Percentiles rank a stretch among this genome's conserved stretches.
Conservation (phyloP, 53 echinoderm and acorn worm genomes). For the Holothuria scabra region DNA sequence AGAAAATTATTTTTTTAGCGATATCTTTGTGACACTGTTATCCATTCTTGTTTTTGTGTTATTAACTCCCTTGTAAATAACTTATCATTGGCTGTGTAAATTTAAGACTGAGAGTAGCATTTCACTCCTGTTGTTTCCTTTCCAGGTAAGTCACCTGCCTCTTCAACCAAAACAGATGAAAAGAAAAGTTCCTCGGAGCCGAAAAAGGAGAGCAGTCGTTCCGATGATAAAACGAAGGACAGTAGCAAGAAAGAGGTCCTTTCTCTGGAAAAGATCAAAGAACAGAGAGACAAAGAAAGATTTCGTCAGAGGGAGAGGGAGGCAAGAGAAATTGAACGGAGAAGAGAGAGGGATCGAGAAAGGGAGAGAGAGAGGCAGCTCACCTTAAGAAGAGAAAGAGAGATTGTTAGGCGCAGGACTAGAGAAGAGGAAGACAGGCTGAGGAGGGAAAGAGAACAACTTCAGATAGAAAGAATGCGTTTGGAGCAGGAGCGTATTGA, state of each 20-base stretch:
- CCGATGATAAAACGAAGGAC: slow-evolving; percentile 30
- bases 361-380: slow-evolving; percentile 81
- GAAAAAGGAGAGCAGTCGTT: slow-evolving; percentile 18
- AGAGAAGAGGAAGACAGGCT: slow-evolving; percentile 86
- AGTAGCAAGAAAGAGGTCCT: slow-evolving; percentile 79
- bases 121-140: not conserved
- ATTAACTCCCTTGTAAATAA: too few relatives aligned
- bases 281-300: slow-evolving; percentile 87
- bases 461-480: slow-evolving; percentile 78
- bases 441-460: slow-evolving; percentile 85
- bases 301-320: slow-evolving; percentile 86
- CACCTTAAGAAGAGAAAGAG: slow-evolving; percentile 77
- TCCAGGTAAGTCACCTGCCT: slow-evolving; percentile 12
- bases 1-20: too few relatives aligned
- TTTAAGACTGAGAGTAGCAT: not conserved
- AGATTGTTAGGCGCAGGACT: slow-evolving; percentile 80
- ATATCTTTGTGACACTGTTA: too few relatives aligned
- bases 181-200: slow-evolving; percentile 21
- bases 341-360: slow-evolving; percentile 79
- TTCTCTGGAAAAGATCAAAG: slow-evolving; percentile 94
- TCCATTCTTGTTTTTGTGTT: too few relatives aligned
- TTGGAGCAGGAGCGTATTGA: slow-evolving; percentile 87
- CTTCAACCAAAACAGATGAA: slow-evolving; percentile 22
- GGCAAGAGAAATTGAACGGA: slow-evolving; percentile 82
- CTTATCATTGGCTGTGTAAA: not conserved